These are phyloP conservation scores for Varanus salvator DNA, from an alignment of 2,113 vertebrate species.

Conservation along the genomic window DNA sequence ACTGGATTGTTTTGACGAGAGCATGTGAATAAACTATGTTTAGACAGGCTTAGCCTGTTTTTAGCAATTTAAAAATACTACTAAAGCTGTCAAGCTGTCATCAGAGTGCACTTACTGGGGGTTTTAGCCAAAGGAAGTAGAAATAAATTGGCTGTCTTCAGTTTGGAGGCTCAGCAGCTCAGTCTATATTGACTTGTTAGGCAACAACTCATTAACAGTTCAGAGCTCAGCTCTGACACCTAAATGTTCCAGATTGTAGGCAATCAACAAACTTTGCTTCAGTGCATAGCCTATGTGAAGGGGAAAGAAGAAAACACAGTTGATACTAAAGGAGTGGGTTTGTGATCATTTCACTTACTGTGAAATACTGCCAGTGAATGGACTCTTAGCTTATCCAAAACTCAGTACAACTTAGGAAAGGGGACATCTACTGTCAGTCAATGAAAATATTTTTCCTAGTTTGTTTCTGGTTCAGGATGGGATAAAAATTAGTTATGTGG, in stretches of 20 bases:
- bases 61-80: constrained; percentile 66
- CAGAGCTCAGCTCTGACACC: constrained; percentile 18
- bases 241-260: background rate
- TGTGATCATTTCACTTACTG: background rate
- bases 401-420: background rate
- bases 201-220: constrained; percentile 5
- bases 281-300: constrained; percentile 19
- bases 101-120: constrained; percentile 46
- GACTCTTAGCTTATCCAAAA: background rate
- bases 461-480: background rate
- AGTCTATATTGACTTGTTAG: constrained; percentile 26
- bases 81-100: constrained; percentile 55
- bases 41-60: constrained; percentile 64
- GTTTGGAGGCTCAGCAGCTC: constrained; percentile 32
- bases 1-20: constrained; percentile 68
- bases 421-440: background rate
- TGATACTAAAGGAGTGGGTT: background rate
- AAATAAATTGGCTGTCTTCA: constrained; percentile 62
- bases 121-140: constrained; percentile 44
- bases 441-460: background rate
- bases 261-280: constrained; percentile 14
- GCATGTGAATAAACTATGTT: constrained; percentile 64
- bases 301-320: background rate
- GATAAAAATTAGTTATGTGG: too few species aligned
- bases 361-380: background rate